Conservation (phyloP, 2,797 vertebrate species). For the Sebastes reedi region DNA sequence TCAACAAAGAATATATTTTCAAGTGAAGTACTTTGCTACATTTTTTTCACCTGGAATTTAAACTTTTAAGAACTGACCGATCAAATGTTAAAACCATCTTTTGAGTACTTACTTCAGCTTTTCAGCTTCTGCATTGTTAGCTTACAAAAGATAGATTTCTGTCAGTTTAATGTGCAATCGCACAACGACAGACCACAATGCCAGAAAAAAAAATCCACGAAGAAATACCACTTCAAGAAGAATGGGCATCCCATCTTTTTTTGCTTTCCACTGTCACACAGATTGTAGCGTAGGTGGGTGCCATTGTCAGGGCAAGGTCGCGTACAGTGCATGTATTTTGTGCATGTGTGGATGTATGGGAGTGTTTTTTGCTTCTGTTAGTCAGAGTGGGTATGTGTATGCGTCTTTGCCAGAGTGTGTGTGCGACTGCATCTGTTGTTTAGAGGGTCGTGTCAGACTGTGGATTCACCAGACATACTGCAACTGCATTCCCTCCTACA, state of each 20-base stretch:
- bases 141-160: slow-evolving; percentile 11
- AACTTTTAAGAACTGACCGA: not conserved
- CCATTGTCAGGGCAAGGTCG: slow-evolving; percentile 61
- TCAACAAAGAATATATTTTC: not conserved
- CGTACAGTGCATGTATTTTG: slow-evolving; percentile 36
- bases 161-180: not conserved
- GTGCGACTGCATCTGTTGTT: slow-evolving; percentile 71
- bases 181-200: slow-evolving; percentile 8
- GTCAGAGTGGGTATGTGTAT: slow-evolving; percentile 21
- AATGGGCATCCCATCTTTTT: slow-evolving; percentile 46
- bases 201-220: slow-evolving; percentile 15
- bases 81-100: not conserved
- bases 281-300: slow-evolving; percentile 70
- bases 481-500: slow-evolving; percentile 75
- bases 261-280: slow-evolving; percentile 57
- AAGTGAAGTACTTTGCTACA: too few species aligned
- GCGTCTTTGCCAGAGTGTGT: slow-evolving; percentile 41
- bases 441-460: slow-evolving; percentile 62
- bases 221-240: slow-evolving; percentile 37
- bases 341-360: slow-evolving; percentile 40
- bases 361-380: slow-evolving; percentile 46
- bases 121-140: not conserved
- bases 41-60: not conserved
- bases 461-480: slow-evolving; percentile 63
- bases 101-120: not conserved